Evolutionary conservation across 2,797 vertebrate genomes (phyloP).

Genomic region (Gallirallus australis): DNA sequence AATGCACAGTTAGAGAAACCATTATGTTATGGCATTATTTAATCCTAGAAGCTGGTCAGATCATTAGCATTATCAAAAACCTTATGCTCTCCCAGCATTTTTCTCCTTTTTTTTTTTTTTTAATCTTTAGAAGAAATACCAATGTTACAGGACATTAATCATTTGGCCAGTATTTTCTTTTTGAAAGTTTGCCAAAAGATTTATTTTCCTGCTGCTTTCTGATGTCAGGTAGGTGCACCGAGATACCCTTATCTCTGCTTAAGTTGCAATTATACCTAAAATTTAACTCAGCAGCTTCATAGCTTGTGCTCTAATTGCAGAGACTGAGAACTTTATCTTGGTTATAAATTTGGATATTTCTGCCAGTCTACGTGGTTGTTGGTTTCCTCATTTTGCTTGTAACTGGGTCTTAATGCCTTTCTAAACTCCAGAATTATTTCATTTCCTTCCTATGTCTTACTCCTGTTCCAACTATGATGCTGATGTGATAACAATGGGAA

Average conservation of each 20-base stretch:
- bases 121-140: neutral
- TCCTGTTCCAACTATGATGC: conserved; percentile 53
- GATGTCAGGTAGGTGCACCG: neutral
- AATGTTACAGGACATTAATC: neutral
- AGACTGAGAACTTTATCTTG: neutral
- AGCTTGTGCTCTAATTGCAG: neutral
- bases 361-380: neutral
- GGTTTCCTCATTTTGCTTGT: conserved; percentile 64
- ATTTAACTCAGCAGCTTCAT: neutral
- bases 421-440: conserved; percentile 58
- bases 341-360: conserved; percentile 34
- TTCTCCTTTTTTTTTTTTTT: neutral
- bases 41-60: neutral
- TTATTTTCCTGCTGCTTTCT: neutral
- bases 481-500: conserved; percentile 49
- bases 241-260: neutral
- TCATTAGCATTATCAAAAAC: neutral
- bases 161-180: neutral
- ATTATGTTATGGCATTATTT: neutral
- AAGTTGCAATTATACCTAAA: neutral
- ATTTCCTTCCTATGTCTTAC: conserved; percentile 74
- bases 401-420: conserved; percentile 32
- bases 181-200: neutral
- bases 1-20: neutral
- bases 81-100: neutral